Evolutionary conservation across 2,797 vertebrate genomes (phyloP).

Genomic region (Rallus crepitans): DNA sequence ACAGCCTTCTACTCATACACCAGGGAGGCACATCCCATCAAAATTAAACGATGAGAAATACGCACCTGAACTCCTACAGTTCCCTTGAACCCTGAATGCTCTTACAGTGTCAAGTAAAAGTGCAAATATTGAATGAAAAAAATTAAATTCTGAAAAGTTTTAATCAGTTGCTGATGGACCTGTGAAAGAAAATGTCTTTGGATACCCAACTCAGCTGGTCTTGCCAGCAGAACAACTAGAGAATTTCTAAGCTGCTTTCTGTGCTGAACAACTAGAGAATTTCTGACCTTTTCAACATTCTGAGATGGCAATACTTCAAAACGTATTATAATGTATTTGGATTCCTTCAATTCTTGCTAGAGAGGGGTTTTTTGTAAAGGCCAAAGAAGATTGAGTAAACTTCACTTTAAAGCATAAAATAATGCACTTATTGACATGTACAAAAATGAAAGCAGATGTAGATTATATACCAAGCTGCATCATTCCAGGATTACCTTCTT

Average conservation of each 20-base stretch:
- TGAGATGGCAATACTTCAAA: not conserved
- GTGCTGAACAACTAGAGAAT: not conserved
- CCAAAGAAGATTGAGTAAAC: not conserved
- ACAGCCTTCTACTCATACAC: not conserved
- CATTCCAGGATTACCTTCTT: constrained; percentile 84
- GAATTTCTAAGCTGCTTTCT: not conserved
- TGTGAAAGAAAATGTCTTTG: not conserved
- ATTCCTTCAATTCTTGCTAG: not conserved
- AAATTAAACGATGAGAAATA: not conserved
- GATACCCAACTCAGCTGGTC: not conserved
- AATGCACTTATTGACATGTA: not conserved
- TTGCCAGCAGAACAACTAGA: not conserved
- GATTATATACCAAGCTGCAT: not conserved
- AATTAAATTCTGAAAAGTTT: not conserved
- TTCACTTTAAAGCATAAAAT: not conserved
- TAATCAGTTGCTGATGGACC: not conserved
- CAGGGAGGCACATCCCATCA: not conserved
- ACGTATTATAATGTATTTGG: not conserved
- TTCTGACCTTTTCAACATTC: not conserved
- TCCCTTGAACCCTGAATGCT: not conserved
- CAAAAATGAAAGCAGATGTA: not conserved
- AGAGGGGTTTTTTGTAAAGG: not conserved
- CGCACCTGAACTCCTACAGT: not conserved
- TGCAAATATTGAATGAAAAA: not conserved
- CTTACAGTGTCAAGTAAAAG: not conserved